phyloP scores from a whole-genome alignment of 2,113 vertebrate species.

The Oncorhynchus masou region DNA sequence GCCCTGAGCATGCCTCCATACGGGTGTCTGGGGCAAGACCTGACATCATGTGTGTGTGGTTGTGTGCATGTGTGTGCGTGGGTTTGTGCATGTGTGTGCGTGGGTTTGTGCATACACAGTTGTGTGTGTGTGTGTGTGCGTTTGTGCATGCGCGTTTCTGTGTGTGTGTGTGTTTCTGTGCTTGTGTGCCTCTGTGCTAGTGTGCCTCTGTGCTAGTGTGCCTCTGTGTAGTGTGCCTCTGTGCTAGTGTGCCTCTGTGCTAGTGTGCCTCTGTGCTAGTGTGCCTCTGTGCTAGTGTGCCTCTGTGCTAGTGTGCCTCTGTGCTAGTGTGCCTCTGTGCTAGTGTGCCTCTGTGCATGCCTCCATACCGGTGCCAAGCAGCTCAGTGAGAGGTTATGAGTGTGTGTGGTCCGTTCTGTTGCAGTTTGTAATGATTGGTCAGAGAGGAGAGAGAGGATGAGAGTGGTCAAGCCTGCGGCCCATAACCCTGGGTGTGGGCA shows the following conservation, averaged over 20 bases:
- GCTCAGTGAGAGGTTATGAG: conserved; percentile 21
- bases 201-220: too few species aligned
- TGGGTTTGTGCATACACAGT: too few species aligned
- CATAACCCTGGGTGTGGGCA: conserved; percentile 48
- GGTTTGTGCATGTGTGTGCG: too few species aligned
- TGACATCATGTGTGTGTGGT: neutral
- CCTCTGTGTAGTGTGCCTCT: too few species aligned
- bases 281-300: too few species aligned
- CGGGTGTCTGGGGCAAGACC: neutral
- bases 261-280: too few species aligned
- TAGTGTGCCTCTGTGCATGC: neutral
- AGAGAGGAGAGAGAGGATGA: conserved; percentile 49
- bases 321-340: neutral
- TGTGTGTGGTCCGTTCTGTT: conserved; percentile 55
- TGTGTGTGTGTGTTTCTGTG: neutral
- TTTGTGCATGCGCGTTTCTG: too few species aligned
- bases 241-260: too few species aligned
- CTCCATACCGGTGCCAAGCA: too few species aligned
- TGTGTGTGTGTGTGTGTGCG: neutral
- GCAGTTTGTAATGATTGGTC: conserved; percentile 55
- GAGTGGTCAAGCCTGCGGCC: conserved; percentile 43
- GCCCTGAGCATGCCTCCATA: too few species aligned
- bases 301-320: too few species aligned
- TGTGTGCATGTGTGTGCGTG: neutral
- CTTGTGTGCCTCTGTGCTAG: too few species aligned